Conservation (phyloP, 2,797 vertebrate genomes). For the Typhlichthys eigenmanni region DNA sequence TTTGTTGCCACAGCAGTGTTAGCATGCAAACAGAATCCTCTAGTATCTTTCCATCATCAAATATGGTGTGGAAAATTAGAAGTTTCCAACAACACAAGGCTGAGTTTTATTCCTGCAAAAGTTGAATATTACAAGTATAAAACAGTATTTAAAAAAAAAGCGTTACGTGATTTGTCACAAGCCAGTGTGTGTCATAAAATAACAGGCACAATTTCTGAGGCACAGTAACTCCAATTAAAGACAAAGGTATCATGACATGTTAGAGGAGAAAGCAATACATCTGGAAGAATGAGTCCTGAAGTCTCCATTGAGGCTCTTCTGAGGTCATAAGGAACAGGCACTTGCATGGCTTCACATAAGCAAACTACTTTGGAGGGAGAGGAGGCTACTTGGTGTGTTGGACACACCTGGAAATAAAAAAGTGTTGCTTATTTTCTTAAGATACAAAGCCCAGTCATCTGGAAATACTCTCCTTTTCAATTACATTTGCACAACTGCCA, state of each 20-base stretch:
- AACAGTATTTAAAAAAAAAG: not conserved
- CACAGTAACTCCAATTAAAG: constrained; percentile 1
- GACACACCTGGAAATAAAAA: too few species aligned
- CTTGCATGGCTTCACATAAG: constrained; percentile 18
- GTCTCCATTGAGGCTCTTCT: constrained; percentile 42
- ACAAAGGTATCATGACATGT: constrained; percentile 33
- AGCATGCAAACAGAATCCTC: constrained; percentile 17
- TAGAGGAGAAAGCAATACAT: constrained; percentile 39
- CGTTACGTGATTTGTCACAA: constrained; percentile 14
- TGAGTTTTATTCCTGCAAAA: not conserved
- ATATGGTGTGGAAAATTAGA: not conserved
- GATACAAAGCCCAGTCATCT: constrained; percentile 13
- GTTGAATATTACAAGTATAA: too few species aligned
- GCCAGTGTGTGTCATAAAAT: constrained; percentile 20
- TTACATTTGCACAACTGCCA: not conserved
- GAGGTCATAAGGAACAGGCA: constrained; percentile 41
- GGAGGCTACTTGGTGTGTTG: too few species aligned
- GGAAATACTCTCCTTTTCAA: not conserved
- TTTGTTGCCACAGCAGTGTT: constrained; percentile 47
- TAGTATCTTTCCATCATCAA: too few species aligned
- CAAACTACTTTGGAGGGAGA: not conserved
- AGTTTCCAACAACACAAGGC: not conserved
- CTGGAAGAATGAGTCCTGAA: constrained; percentile 41
- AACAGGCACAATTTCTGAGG: constrained; percentile 4
- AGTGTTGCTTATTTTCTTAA: constrained; percentile 1